A percentile compares a stretch with the other conserved stretches of the same genome.
Conservation (phyloP, 2,113 vertebrate genomes). For the Mus spicilegus region DNA sequence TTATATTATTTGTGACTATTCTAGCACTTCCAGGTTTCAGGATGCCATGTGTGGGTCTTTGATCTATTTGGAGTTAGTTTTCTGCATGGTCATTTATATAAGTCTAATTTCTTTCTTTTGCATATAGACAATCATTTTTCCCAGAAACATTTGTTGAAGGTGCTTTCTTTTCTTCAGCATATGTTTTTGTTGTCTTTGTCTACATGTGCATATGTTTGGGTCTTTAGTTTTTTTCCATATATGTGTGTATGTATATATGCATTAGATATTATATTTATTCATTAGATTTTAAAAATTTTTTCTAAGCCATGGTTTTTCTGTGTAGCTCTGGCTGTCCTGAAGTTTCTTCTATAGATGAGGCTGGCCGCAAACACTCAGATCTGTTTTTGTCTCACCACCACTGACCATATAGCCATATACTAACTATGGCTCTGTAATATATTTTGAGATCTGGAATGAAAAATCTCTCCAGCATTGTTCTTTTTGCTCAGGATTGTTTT, state of each 20-base stretch:
- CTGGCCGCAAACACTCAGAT: too few relatives aligned
- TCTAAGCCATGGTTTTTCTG: not conserved
- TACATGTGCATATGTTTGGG: not conserved
- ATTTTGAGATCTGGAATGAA: not conserved
- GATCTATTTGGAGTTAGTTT: not conserved
- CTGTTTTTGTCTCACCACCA: too few relatives aligned
- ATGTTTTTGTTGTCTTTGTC: not conserved
- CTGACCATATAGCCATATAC: not conserved
- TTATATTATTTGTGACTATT: not conserved
- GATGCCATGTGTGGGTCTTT: not conserved
- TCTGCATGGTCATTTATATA: not conserved
- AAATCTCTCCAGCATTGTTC: not conserved
- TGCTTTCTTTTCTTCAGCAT: not conserved
- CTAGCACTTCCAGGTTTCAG: not conserved
- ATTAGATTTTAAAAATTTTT: too few relatives aligned
- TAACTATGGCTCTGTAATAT: not conserved
- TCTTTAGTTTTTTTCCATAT: not conserved
- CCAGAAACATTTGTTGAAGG: not conserved
- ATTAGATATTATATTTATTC: too few relatives aligned
- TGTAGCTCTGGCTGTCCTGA: not conserved
- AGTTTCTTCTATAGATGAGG: too few relatives aligned
- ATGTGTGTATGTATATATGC: too few relatives aligned
- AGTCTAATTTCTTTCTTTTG: not conserved
- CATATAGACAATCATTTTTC: not conserved
- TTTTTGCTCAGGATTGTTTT: not conserved